Conservation (phyloP, 2,113 vertebrate genomes). For the Patagioenas fasciata region DNA sequence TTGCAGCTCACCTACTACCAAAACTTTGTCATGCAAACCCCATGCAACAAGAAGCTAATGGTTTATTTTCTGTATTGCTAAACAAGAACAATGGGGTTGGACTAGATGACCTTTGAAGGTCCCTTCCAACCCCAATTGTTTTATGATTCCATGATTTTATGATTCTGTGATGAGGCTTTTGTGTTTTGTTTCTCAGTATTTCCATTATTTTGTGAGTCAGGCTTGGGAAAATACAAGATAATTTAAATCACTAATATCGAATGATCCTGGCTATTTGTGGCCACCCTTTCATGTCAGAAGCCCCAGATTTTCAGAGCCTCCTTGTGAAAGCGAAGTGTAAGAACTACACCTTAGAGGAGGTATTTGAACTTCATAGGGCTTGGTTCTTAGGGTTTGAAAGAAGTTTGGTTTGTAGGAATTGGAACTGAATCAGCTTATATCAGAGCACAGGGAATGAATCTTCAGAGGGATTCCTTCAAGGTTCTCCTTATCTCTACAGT, state of each 20-base stretch:
- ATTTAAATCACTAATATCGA: background rate
- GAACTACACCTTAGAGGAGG: background rate
- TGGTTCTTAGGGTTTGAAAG: background rate
- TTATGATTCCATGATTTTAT: too few relatives aligned
- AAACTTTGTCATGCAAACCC: background rate
- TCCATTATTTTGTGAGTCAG: background rate
- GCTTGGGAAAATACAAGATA: background rate
- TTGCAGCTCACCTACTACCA: background rate
- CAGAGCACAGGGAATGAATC: background rate
- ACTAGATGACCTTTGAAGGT: too few relatives aligned
- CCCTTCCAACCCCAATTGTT: too few relatives aligned
- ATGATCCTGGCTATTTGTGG: background rate
- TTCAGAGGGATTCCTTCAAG: conserved; percentile 32
- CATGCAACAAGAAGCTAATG: background rate
- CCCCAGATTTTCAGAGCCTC: background rate
- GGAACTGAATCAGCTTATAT: background rate
- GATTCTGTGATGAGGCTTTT: background rate
- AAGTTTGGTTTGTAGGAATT: background rate
- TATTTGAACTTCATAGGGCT: background rate
- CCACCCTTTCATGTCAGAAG: background rate
- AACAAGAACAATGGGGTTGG: background rate
- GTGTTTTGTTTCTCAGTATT: background rate
- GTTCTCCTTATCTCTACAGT: conserved; percentile 16
- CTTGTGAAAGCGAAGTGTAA: background rate
- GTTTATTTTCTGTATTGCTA: background rate